Evolutionary conservation across 2,113 vertebrate species (phyloP).

Genomic region (Actenoides hombroni): DNA sequence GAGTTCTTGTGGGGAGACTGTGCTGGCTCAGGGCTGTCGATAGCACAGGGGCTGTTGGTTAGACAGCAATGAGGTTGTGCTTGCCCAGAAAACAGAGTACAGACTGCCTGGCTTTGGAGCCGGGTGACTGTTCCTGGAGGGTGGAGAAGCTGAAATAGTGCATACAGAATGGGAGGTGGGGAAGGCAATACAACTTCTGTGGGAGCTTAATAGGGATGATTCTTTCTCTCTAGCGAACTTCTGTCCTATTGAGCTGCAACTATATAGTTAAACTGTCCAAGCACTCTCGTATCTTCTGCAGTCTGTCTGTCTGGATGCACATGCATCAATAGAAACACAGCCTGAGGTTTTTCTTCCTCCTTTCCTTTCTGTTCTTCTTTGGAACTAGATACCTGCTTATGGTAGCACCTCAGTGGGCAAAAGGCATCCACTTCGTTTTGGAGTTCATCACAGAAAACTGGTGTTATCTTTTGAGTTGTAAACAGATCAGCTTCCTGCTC

Average conservation of each 20-base stretch:
- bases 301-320: background rate
- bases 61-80: background rate
- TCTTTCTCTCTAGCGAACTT: background rate
- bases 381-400: background rate
- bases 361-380: background rate
- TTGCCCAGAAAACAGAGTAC: accelerated
- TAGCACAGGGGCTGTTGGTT: background rate
- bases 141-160: background rate
- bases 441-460: background rate
- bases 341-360: background rate
- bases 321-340: background rate
- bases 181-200: background rate
- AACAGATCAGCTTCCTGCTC: background rate
- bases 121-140: background rate
- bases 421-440: background rate
- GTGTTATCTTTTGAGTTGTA: background rate
- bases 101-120: background rate
- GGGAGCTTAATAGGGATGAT: background rate
- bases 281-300: background rate
- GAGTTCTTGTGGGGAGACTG: background rate
- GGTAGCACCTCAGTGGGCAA: background rate
- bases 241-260: background rate
- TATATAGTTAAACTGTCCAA: background rate
- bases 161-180: background rate
- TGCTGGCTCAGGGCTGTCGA: accelerated